Base-by-base conservation (phyloP, 2,113 vertebrate species). In the Beaufortia kweichowensis region DNA sequence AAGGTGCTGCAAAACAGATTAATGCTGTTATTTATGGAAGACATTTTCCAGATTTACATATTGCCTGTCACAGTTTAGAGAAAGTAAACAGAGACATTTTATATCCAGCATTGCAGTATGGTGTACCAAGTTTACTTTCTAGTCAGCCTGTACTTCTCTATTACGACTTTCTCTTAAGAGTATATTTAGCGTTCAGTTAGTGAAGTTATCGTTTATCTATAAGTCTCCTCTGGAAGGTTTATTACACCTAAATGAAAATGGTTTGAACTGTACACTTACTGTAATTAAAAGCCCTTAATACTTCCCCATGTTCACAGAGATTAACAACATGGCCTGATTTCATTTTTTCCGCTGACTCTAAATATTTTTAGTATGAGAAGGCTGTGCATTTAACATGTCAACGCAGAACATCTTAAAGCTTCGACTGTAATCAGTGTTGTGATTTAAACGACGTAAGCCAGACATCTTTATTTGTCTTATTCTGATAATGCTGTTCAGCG, bases 401-500 rank as follows among this genome's bases (percentile, higher is more conserved):
- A 57, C 41, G 26, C 31, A 57, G 68, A 21, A 41, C 15, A 41
- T 59, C 31, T 55, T 50, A 55, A 11, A 4, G n/a, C 39, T 28
- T 7, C 46, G 31, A 24, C 43, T 53, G 26, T 48, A 33, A 53
- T 53, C 28, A 14, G 21, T 68, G n/a, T 39, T 56, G n/a, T 41
- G 68, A 31, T 59, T 57, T 39, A 57, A 11, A 6, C 31, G 57
- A 41, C 31, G 41, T 57, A 71, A 55, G 48, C 12, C 29, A 35
- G 9, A 48, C n/a, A 1, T 24, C 48, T 69, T 69, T 69, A 55
- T 69, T 55, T 69, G 67, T 69, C 48, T 33, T 50, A 55, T 69
- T 71, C 33, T 71, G 31, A 17, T 59, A 71, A 71, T 57, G 33
- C 53, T 19, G 68, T 35, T 71, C 53, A 59, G 68, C 21, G 19